Base-by-base conservation (phyloP, 2,888 invertebrate species). In the Nowickia ferox region DNA sequence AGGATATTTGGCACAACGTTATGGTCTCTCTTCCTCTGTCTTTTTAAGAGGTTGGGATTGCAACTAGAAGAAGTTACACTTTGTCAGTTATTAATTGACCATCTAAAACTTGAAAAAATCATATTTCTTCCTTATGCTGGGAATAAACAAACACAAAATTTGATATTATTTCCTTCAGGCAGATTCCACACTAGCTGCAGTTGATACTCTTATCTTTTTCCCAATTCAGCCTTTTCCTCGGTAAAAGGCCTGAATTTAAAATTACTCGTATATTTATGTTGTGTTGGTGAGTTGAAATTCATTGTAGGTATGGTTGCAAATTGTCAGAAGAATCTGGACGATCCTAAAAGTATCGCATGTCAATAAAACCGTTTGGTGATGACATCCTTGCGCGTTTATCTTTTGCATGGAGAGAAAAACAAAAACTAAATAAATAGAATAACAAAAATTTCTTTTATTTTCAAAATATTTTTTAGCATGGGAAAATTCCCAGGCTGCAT, bases 51-150 rank as follows among this genome's bases (percentile, higher is more conserved):
- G 55, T 46, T 76, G 66, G 48, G 44, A 79, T 65, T 66, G 75
- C 69, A 53, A 57, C 19, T 78, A 61, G 17, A 53, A 65, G 44
- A 46, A 63, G 38, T 53, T 81, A 74, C 68, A 30, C 6, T 30
- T 82, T 71, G 71, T 76, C 71, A 66, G 79, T 80, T 86, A 86
- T 83, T 86, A 83, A 83, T 83, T 83, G 86, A 72, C 86, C 86
- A 86, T 86, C 74, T 72, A 30, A 53, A 66, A 59, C 15, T 13
- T n/a, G n/a, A 65, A 65, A n/a, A 46, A 53, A 48, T 55, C 61
- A 13, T 63, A 59, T 19, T 44, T 46, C 13, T 22, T 51, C 6
- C 44, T 55, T 17, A 17, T 38, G 76, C 44, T 85, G 82, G 82
- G 71, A 82, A 86, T 53, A 78, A 74, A 61, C n/a, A 17, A 69